These are phyloP conservation scores for Bovichtus diacanthus DNA, from an alignment of 2,797 vertebrate species.

Conservation along the genomic window DNA sequence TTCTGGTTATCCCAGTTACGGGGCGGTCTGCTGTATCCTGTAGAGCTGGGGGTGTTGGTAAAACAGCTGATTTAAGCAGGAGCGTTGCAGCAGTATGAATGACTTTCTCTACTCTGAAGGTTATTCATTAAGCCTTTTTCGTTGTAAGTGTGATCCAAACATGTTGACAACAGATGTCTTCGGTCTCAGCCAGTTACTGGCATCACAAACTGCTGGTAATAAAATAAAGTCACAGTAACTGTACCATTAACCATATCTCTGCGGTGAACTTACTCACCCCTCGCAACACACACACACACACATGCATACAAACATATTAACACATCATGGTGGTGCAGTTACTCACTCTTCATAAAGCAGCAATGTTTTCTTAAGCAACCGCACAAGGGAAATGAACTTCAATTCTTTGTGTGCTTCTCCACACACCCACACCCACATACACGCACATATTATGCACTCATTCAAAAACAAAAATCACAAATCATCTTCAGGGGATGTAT, in stretches of 20 bases:
- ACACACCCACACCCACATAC: neutral
- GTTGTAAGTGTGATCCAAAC: conserved; percentile 30
- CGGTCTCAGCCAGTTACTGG: conserved; percentile 63
- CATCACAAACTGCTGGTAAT: conserved; percentile 54
- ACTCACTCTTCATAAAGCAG: conserved; percentile 66
- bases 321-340: conserved; percentile 47
- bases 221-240: conserved; percentile 62
- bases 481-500: neutral
- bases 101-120: conserved; percentile 38
- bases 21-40: conserved; percentile 29
- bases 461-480: conserved; percentile 21
- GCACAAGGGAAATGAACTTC: conserved; percentile 81
- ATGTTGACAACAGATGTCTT: conserved; percentile 75
- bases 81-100: conserved; percentile 28
- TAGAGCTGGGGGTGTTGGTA: conserved; percentile 18
- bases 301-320: conserved; percentile 47
- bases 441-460: neutral
- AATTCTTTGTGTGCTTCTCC: conserved; percentile 36
- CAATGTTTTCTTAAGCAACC: conserved; percentile 79
- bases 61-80: conserved; percentile 32
- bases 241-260: conserved; percentile 58
- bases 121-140: conserved; percentile 39
- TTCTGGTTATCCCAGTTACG: conserved; percentile 11
- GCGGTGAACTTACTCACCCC: conserved; percentile 57
- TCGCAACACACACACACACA: conserved; percentile 19